Percentiles rank a stretch among this genome's conserved stretches.
Evolutionary conservation across 2,888 invertebrate genomes (phyloP).

Genomic region (Macroteleia sp.): DNA sequence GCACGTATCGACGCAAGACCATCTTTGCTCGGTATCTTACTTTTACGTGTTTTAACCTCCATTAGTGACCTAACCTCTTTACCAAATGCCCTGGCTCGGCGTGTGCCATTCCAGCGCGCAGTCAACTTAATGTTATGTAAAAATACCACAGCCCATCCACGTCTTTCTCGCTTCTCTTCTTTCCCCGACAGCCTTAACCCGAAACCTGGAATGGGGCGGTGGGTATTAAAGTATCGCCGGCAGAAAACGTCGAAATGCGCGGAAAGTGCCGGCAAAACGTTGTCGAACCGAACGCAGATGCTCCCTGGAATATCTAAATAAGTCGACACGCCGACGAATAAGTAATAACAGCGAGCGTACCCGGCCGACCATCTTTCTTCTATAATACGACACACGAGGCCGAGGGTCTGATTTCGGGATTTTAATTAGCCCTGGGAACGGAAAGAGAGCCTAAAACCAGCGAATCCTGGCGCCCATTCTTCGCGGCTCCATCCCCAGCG

Average conservation of each 20-base stretch:
- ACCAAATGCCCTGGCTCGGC: conserved; percentile 42
- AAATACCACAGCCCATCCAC: conserved; percentile 72
- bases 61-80: conserved; percentile 73
- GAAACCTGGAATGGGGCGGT: conserved; percentile 14
- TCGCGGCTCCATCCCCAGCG: background rate
- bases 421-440: conserved; percentile 75
- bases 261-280: conserved; percentile 63
- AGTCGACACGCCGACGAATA: conserved; percentile 78
- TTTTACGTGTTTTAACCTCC: conserved; percentile 78
- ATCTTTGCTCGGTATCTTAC: conserved; percentile 28
- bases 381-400: conserved; percentile 64
- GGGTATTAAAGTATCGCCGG: conserved; percentile 73
- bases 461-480: conserved; percentile 21
- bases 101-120: conserved; percentile 47
- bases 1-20: conserved; percentile 25
- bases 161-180: conserved; percentile 49
- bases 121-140: conserved; percentile 80
- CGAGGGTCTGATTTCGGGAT: conserved; percentile 77
- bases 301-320: conserved; percentile 81
- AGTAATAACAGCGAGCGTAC: conserved; percentile 76
- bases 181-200: conserved; percentile 36
- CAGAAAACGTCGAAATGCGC: conserved; percentile 55
- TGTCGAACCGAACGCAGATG: conserved; percentile 73
- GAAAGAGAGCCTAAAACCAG: conserved; percentile 62
- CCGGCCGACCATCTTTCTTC: conserved; percentile 56